phyloP scores from a whole-genome alignment of 2,888 invertebrate genomes.

The Cabera pusaria region DNA sequence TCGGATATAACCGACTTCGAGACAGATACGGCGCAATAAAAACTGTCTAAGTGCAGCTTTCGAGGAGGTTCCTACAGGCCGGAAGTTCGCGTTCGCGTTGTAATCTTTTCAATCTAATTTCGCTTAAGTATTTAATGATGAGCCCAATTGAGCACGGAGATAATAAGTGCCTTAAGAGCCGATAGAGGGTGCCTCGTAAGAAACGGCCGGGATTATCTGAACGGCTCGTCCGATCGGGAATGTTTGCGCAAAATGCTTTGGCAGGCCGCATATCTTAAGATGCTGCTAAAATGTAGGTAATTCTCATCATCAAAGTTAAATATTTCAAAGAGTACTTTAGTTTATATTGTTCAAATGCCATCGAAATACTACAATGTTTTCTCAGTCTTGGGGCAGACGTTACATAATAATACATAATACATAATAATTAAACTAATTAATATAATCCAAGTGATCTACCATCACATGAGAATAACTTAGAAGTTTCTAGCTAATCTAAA shows the following conservation, averaged over 20 bases:
- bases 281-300: too few relatives aligned
- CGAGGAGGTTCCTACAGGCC: slow-evolving; percentile 11
- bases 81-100: slow-evolving; percentile 17
- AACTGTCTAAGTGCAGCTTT: slow-evolving; percentile 27
- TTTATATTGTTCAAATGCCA: too few relatives aligned
- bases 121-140: slow-evolving; percentile 23
- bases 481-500: too few relatives aligned
- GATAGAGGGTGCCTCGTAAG: slow-evolving; percentile 18
- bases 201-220: slow-evolving; percentile 8
- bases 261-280: too few relatives aligned
- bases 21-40: slow-evolving; percentile 25
- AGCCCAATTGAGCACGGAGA: slow-evolving; percentile 28
- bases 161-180: slow-evolving; percentile 25
- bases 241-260: slow-evolving; percentile 9
- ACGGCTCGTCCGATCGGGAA: slow-evolving; percentile 2
- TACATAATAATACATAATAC: too few relatives aligned
- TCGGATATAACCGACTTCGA: slow-evolving; percentile 28
- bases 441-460: too few relatives aligned
- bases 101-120: slow-evolving; percentile 37
- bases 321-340: too few relatives aligned
- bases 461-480: too few relatives aligned
- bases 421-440: too few relatives aligned
- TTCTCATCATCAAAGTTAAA: too few relatives aligned
- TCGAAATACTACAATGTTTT: too few relatives aligned
- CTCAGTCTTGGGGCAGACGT: too few relatives aligned